Conservation (phyloP, 1,140 invertebrate genomes). For the Drosophila triauraria region DNA sequence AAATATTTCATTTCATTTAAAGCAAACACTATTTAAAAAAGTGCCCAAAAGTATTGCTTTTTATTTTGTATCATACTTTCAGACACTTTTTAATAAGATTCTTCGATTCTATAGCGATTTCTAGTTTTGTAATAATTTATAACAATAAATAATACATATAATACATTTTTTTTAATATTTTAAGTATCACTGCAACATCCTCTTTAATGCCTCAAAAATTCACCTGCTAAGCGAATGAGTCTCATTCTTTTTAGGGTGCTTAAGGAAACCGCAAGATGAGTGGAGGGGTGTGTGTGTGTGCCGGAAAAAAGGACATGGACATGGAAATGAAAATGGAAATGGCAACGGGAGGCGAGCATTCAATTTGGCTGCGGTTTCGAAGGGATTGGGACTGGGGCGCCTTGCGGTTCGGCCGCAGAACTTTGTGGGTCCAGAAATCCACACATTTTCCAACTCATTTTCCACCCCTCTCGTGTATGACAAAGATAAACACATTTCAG, state of each 20-base stretch:
- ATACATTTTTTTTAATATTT: no score
- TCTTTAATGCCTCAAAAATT: no score
- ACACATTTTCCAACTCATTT: constrained; percentile 2
- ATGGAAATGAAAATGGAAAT: constrained; percentile 6
- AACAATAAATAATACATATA: no score
- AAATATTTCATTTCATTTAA: neutral
- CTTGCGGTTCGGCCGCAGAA: constrained; percentile 56
- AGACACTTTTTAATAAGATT: no score
- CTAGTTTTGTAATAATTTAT: no score
- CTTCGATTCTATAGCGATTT: no score
- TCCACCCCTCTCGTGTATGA: constrained; percentile 12
- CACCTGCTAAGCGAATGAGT: neutral
- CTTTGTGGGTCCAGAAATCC: constrained; percentile 33
- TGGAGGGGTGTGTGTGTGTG: constrained; percentile 11
- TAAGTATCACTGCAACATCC: neutral
- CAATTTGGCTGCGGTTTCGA: constrained; percentile 64
- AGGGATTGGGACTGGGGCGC: constrained; percentile 16
- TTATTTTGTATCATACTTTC: no score
- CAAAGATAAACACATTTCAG: constrained; percentile 58
- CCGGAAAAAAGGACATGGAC: neutral
- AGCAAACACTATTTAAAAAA: neutral
- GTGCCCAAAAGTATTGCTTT: neutral
- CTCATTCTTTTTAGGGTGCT: neutral
- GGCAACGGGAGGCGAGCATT: constrained; percentile 36
- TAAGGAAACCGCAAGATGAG: constrained; percentile 14